phyloP scores from a whole-genome alignment of 2,797 vertebrate genomes.

The Phrynocephalus guinanensis region DNA sequence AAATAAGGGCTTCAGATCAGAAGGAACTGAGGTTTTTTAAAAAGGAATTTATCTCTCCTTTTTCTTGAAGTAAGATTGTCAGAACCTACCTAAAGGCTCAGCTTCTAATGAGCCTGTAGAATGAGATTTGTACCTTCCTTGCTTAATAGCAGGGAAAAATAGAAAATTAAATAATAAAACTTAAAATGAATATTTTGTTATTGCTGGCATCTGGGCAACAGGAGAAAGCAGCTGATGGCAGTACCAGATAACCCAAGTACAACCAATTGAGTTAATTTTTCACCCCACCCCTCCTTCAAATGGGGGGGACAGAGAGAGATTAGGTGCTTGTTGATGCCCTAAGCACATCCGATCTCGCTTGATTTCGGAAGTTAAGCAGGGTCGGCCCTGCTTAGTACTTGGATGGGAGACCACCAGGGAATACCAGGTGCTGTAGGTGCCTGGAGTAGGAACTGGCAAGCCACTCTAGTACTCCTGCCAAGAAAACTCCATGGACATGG shows the following conservation, averaged over 20 bases:
- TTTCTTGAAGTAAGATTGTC: neutral
- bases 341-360: too few species aligned
- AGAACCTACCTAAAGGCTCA: neutral
- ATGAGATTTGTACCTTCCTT: neutral
- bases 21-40: neutral
- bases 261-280: neutral
- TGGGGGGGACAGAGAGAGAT: neutral
- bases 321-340: neutral
- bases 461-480: too few species aligned
- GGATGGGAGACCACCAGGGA: too few species aligned
- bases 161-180: neutral
- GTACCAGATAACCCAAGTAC: slow-evolving; percentile 63
- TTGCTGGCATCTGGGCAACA: slow-evolving; percentile 43
- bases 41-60: neutral
- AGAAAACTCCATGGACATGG: too few species aligned
- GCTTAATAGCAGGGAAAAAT: neutral
- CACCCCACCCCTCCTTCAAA: neutral
- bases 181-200: slow-evolving; percentile 9
- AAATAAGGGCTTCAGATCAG: neutral
- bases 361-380: too few species aligned
- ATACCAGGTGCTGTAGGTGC: too few species aligned
- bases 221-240: slow-evolving; percentile 78
- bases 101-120: neutral
- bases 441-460: too few species aligned
- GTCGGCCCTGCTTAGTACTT: too few species aligned